Evolutionary conservation across 2,797 vertebrate species (phyloP), one percentile per base, ranked within the genome.

Genomic region (Protosalanx chinensis): DNA sequence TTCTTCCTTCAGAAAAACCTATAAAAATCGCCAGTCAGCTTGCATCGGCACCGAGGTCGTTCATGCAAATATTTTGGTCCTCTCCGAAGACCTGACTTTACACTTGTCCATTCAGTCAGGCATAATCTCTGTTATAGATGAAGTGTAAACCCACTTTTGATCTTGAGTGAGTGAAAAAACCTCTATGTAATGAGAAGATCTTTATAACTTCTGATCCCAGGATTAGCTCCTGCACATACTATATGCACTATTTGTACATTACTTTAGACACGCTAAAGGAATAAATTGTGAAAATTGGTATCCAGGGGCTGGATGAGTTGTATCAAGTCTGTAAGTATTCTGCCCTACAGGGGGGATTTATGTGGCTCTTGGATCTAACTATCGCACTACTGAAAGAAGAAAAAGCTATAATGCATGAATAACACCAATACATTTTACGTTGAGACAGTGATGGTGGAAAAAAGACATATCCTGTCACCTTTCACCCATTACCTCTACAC

Each of bases 91-190:
- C 66, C 71, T 81, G 27, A 83, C 84, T 75, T 13, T 75, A 73
- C 79, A 58, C 65, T 77, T 69, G 53, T 72, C 60, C 15, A 23
- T 78, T 78, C 78, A 13, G 4, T 59, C 73, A 69, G 79, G 76
- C 82, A 79, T 85, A 83, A 85, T 84, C 72, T 74, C 60, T 37
- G n/a, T 61, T 35, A 33, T 76, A 49, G 32, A 23, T 76, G 33
- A 64, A n/a, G 33, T 87, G 82, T 75, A 33, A 64, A 83, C 81
- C 86, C 80, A 83, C 78, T 82, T 89, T 76, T 79, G 65, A 59
- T 72, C 1, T 6, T 7, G 69, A 30, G 61, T 58, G 0, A 32
- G 23, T 20, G 1, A 15, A 16, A 35, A 70, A 61, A 64, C 62
- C 1, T 46, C 41, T 37, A 37, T 37, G 27, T 69, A 78, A 82